Percentiles rank a stretch among this genome's conserved stretches.
phyloP scores from a whole-genome alignment of 1,140 invertebrate genomes.

The Aporrectodea caliginosa region DNA sequence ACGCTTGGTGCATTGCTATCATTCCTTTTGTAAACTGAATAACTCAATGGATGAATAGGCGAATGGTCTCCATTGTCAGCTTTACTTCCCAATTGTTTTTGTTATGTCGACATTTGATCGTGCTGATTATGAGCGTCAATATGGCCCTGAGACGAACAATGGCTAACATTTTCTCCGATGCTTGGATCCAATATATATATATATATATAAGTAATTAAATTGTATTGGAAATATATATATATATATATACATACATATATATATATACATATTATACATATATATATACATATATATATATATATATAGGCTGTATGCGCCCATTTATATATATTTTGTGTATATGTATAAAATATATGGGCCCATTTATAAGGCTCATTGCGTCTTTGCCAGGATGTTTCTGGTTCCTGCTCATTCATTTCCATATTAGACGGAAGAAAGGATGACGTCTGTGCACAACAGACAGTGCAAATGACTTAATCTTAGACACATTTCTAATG shows the following conservation, averaged over 20 bases:
- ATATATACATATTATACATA: neutral
- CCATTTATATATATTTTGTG: neutral
- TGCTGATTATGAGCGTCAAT: neutral
- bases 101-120: neutral
- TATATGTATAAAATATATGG: neutral
- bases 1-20: no score
- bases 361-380: neutral
- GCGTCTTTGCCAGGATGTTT: neutral
- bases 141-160: neutral
- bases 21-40: no score
- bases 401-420: no score
- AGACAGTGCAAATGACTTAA: neutral
- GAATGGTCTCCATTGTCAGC: no score
- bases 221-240: no score
- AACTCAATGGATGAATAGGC: no score
- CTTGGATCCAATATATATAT: neutral
- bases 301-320: neutral
- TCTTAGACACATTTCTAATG: no score
- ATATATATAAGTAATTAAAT: neutral
- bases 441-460: neutral
- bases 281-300: neutral
- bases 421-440: neutral
- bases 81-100: no score
- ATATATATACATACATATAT: neutral
- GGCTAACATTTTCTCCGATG: neutral